phyloP scores from a whole-genome alignment of 2,113 vertebrate genomes.

The Salvelinus namaycush region DNA sequence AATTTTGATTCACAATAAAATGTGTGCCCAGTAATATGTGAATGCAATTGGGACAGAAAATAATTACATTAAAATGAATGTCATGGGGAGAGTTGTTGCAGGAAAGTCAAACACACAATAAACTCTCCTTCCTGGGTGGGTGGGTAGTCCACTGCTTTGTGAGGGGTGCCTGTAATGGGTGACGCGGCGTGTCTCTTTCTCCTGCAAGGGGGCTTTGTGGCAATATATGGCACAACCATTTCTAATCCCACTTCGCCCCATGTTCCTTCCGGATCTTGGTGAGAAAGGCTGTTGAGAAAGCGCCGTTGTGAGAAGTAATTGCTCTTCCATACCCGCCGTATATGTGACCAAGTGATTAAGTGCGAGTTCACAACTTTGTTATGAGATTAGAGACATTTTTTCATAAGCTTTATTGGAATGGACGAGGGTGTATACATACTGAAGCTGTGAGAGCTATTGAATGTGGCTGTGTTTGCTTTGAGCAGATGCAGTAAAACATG shows the following conservation, averaged over 20 bases:
- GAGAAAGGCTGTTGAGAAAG: slow-evolving; percentile 5
- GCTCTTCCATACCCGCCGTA: slow-evolving; percentile 7
- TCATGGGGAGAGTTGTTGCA: no score
- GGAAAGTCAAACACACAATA: not conserved
- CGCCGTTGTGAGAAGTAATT: slow-evolving; percentile 17
- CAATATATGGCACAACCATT: no score
- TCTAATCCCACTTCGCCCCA: not conserved
- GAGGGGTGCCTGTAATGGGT: not conserved
- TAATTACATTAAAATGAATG: no score
- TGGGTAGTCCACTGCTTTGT: slow-evolving; percentile 1
- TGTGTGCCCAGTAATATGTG: no score
- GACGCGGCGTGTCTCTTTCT: not conserved
- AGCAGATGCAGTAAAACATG: no score
- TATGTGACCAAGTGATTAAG: slow-evolving; percentile 1
- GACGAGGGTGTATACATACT: not conserved
- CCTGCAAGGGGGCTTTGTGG: no score
- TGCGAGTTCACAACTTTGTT: slow-evolving; percentile 2
- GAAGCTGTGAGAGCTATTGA: not conserved
- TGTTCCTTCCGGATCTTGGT: slow-evolving; percentile 9
- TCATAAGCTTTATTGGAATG: not conserved
- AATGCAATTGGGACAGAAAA: no score
- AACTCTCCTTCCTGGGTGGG: not conserved
- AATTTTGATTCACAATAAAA: no score
- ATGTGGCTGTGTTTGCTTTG: not conserved
- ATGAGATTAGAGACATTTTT: not conserved